phyloP scores from a whole-genome alignment of 2,113 vertebrate species.

The Procapra przewalskii region DNA sequence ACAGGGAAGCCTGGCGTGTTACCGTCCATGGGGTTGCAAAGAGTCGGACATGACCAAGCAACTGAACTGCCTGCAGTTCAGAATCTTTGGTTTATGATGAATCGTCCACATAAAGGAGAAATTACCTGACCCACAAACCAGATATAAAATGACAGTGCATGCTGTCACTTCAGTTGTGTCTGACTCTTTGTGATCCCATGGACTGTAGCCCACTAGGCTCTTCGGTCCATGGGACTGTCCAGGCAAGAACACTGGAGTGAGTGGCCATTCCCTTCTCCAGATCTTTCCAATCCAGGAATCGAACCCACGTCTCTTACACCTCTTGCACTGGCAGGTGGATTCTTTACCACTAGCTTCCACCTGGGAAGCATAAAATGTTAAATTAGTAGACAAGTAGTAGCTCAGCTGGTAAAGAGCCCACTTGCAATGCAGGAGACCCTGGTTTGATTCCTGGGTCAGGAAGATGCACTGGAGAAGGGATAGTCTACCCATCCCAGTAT shows the following conservation, averaged over 20 bases:
- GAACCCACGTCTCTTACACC: neutral
- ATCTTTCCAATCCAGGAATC: neutral
- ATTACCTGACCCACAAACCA: neutral
- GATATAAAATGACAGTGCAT: neutral
- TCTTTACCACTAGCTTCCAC: neutral
- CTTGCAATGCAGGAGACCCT: neutral
- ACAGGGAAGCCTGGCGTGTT: neutral
- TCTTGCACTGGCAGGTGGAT: neutral
- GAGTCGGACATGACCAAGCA: rapidly evolving
- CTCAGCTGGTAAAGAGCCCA: neutral
- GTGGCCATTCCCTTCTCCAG: neutral
- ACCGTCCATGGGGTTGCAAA: neutral
- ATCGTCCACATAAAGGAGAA: neutral
- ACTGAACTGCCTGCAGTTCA: neutral
- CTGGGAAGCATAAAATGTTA: neutral
- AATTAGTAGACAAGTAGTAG: neutral
- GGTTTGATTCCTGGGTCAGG: neutral
- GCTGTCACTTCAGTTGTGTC: neutral
- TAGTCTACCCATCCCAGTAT: neutral
- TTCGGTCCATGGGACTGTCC: neutral
- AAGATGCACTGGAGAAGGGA: neutral
- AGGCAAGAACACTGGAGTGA: neutral
- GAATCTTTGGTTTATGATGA: neutral
- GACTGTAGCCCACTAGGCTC: neutral
- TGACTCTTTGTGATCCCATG: neutral